phyloP scores from a whole-genome alignment of 2,797 vertebrate species.

The Merluccius polli region DNA sequence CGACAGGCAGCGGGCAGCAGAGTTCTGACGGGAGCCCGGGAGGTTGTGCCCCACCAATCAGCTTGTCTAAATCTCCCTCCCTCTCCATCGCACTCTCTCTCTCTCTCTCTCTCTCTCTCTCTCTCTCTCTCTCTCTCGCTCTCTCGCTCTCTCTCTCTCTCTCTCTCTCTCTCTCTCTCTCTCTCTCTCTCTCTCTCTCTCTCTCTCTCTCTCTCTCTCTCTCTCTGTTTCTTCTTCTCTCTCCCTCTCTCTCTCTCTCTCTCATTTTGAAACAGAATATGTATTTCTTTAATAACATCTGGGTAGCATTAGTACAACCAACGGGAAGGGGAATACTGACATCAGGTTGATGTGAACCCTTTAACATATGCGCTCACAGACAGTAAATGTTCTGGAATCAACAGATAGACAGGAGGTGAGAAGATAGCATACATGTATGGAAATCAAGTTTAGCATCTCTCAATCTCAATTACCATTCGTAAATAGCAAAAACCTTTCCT shows the following conservation, averaged over 20 bases:
- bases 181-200: background rate
- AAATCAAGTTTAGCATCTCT: background rate
- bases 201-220: background rate
- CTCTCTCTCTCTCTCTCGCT: background rate
- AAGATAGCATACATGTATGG: background rate
- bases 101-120: background rate
- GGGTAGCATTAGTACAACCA: background rate
- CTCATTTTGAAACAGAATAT: background rate
- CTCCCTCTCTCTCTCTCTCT: too few species aligned
- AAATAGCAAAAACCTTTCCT: background rate
- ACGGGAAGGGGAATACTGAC: background rate
- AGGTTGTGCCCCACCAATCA: background rate
- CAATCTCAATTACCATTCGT: background rate
- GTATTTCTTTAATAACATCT: too few species aligned
- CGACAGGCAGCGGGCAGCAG: conserved; percentile 10
- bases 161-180: background rate
- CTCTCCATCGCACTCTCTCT: background rate
- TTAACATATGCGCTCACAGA: background rate
- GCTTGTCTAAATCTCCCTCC: conserved; percentile 10
- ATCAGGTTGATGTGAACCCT: background rate
- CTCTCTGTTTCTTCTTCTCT: too few species aligned
- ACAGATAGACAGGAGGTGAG: background rate
- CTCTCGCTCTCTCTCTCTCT: background rate
- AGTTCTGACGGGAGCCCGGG: background rate
- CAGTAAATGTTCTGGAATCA: background rate